Evolutionary conservation across 2,113 vertebrate genomes (phyloP).

Genomic region (Tretioscincus oriximinensis): DNA sequence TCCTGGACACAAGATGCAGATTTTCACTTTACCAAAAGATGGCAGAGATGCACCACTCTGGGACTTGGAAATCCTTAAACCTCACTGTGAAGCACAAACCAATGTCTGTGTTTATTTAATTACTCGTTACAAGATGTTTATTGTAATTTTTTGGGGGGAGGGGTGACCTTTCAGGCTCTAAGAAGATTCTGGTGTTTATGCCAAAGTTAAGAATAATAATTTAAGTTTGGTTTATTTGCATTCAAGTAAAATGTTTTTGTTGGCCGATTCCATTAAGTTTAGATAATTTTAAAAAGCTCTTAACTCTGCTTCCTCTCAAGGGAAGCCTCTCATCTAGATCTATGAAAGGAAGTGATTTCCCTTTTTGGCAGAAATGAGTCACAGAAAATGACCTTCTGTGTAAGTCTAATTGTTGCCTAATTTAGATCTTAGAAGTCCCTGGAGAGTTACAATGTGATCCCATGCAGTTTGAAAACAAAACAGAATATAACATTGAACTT

Average conservation of each 20-base stretch:
- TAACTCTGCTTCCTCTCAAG: slow-evolving; percentile 58
- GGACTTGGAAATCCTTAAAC: not conserved
- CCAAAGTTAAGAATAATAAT: not conserved
- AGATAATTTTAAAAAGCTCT: slow-evolving; percentile 58
- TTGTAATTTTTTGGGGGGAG: not conserved
- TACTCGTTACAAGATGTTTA: no score
- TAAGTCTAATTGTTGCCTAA: slow-evolving; percentile 64
- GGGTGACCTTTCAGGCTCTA: not conserved
- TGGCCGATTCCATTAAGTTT: slow-evolving; percentile 54
- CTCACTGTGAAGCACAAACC: not conserved
- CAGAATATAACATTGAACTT: not conserved
- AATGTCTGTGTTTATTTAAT: not conserved
- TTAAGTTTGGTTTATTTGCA: slow-evolving; percentile 32
- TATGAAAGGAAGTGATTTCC: slow-evolving; percentile 67
- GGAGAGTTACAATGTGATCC: slow-evolving; percentile 48
- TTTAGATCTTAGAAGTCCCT: slow-evolving; percentile 64
- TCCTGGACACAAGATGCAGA: not conserved
- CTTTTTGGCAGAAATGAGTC: slow-evolving; percentile 68
- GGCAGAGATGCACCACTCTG: not conserved
- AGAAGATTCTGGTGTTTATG: not conserved
- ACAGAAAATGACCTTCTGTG: slow-evolving; percentile 66
- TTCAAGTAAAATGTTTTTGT: slow-evolving; percentile 9
- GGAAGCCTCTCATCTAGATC: slow-evolving; percentile 63
- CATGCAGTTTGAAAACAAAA: slow-evolving; percentile 36
- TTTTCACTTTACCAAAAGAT: slow-evolving; percentile 10